Evolutionary conservation across 1,140 invertebrate species (phyloP), one percentile per base, ranked within the genome.

Genomic region (Chironomus tepperi): DNA sequence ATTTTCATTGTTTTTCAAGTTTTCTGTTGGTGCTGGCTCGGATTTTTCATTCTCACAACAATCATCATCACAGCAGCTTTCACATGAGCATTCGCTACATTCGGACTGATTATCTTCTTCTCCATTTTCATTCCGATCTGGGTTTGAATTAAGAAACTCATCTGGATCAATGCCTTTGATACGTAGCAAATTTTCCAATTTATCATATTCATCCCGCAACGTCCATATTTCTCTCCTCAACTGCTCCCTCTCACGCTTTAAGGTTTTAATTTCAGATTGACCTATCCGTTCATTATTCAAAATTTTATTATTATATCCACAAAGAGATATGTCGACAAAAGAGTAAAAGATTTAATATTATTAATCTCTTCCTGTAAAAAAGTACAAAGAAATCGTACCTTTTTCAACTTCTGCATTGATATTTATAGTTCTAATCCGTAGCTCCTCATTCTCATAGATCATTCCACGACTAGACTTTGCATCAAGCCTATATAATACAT

Each of bases 361-460:
- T 70, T 70, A 18, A 18, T 10, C 19, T 8, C 18, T 70, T 70
- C 16, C 24, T 34, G 34, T 42, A 42, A 73, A 8, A n/a, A 43
- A n/a, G 12, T 6, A 34, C 2, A 43, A 9, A 43, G 10, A 65
- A 75, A 64, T n/a, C 5, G 9, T 84, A 93, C 91, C 91, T 89
- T 91, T 87, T 83, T 96, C 93, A 34, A 96, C 91, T 84, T 95
- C 93, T n/a, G 93, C 93, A 83, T 94, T 95, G 79, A 95, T 95
- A 79, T 94, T 92, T 79, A 96, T 94, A 21, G 93, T 95, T 76
- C 93, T 88, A 79, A 96, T 83, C 78, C 93, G 85, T n/a, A 96
- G 86, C 80, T 95, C 93, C 82, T 96, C 93, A 85, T 96, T 96
- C 84, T 96, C 93, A 84, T 92, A 94, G 78, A 94, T 88, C 91